Evolutionary conservation across 2,113 vertebrate genomes (phyloP).

Genomic region (Colistium nudipinnis): DNA sequence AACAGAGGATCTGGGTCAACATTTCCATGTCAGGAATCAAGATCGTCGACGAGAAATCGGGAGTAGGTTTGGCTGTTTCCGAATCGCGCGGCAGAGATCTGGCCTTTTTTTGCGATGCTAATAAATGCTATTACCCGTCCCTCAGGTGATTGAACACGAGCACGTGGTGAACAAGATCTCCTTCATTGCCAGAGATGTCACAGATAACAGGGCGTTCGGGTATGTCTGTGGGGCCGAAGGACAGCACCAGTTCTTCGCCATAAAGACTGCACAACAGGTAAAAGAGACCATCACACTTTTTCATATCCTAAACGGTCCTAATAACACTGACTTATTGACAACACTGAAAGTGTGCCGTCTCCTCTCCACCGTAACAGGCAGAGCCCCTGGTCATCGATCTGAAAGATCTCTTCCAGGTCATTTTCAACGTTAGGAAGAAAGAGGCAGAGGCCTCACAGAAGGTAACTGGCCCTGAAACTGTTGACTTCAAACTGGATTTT

Average conservation of each 20-base stretch:
- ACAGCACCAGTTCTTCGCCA: slow-evolving; percentile 97
- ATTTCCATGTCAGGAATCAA: slow-evolving; percentile 95
- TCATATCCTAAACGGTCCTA: neutral
- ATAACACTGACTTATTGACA: neutral
- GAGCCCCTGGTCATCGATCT: slow-evolving; percentile 94
- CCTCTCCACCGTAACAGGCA: slow-evolving; percentile 78
- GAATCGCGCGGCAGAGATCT: neutral
- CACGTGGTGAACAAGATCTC: slow-evolving; percentile 96
- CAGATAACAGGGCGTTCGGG: slow-evolving; percentile 95
- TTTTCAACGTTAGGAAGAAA: slow-evolving; percentile 93
- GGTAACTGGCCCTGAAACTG: slow-evolving; percentile 58
- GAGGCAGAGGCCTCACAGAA: slow-evolving; percentile 88
- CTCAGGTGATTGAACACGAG: slow-evolving; percentile 96
- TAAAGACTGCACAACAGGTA: slow-evolving; percentile 97
- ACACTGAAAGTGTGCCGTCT: neutral
- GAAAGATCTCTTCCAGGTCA: slow-evolving; percentile 96
- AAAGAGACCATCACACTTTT: neutral
- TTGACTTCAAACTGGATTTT: neutral
- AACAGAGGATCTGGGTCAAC: slow-evolving; percentile 94
- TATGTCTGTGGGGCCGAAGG: slow-evolving; percentile 96
- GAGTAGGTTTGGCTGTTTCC: slow-evolving; percentile 83
- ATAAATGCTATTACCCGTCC: neutral
- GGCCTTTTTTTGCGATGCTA: neutral
- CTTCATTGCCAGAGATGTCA: slow-evolving; percentile 97
- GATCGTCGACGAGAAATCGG: slow-evolving; percentile 94